A percentile compares a stretch with the other conserved stretches of the same genome.
phyloP scores from a whole-genome alignment of 2,888 invertebrate species.

The Ceriagrion tenellum region DNA sequence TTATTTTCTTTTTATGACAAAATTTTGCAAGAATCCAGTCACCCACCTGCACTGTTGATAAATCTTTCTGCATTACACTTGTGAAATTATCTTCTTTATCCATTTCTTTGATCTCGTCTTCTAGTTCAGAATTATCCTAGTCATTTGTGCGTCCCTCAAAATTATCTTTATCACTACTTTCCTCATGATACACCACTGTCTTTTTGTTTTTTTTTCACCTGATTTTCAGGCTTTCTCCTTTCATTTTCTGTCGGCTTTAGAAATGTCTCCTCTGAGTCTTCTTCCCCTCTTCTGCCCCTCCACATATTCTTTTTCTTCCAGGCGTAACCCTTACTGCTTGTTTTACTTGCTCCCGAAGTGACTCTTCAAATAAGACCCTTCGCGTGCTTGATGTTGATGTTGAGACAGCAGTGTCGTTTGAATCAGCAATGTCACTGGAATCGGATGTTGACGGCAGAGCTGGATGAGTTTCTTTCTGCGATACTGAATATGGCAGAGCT shows the following conservation, averaged over 20 bases:
- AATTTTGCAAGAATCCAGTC: no score
- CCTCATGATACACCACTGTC: not conserved
- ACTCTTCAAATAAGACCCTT: not conserved
- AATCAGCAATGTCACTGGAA: not conserved
- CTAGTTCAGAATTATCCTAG: no score
- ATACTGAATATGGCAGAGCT: not conserved
- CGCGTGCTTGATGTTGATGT: not conserved
- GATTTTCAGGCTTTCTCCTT: not conserved
- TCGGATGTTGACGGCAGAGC: constrained; percentile 24
- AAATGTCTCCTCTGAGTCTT: not conserved
- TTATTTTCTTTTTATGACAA: no score
- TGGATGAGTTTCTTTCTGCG: not conserved
- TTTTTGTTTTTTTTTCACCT: constrained; percentile 1
- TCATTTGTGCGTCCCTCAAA: not conserved
- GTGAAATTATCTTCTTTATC: no score
- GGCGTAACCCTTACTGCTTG: not conserved
- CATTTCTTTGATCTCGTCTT: no score
- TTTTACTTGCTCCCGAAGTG: not conserved
- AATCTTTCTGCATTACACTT: no score
- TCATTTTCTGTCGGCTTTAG: not conserved
- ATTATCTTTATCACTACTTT: constrained; percentile 32
- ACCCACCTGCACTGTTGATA: no score
- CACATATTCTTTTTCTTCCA: constrained; percentile 22
- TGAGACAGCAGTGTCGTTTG: not conserved
- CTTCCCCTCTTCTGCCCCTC: not conserved